Percentiles rank a stretch among this genome's conserved stretches.
Evolutionary conservation across 2,888 invertebrate genomes (phyloP).

Genomic region (Limnephilus marmoratus): DNA sequence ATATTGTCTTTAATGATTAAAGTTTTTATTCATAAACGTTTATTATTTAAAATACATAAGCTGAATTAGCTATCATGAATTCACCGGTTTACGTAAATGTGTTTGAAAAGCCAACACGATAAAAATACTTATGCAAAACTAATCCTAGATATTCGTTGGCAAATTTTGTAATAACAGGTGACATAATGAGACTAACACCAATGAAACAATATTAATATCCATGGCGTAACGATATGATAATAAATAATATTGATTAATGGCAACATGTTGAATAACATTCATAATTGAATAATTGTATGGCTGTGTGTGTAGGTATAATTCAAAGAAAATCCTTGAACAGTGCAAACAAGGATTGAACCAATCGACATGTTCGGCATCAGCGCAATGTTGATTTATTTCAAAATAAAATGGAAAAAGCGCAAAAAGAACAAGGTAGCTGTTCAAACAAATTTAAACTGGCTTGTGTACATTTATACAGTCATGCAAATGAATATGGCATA

Average conservation of each 20-base stretch:
- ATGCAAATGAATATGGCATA: background rate
- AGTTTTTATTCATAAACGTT: no score
- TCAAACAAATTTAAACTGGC: background rate
- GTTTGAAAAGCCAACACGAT: background rate
- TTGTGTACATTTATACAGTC: background rate
- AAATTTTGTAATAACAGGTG: background rate
- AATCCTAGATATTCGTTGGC: background rate
- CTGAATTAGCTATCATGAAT: background rate
- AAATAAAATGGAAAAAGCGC: slow-evolving; percentile 13
- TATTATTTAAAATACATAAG: background rate
- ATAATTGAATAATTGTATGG: background rate
- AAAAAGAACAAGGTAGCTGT: background rate
- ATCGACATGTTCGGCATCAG: background rate
- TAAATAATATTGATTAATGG: background rate
- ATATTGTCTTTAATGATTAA: no score
- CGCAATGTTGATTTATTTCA: slow-evolving; percentile 5
- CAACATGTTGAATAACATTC: background rate
- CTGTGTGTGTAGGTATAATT: background rate
- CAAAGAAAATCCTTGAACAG: slow-evolving; percentile 19
- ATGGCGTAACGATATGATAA: background rate
- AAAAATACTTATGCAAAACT: background rate
- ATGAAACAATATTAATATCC: background rate
- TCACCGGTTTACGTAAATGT: background rate
- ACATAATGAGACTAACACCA: background rate
- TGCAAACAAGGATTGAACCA: slow-evolving; percentile 15